Conservation (phyloP, 2,797 vertebrate genomes). For the Rhinoraja longicauda region DNA sequence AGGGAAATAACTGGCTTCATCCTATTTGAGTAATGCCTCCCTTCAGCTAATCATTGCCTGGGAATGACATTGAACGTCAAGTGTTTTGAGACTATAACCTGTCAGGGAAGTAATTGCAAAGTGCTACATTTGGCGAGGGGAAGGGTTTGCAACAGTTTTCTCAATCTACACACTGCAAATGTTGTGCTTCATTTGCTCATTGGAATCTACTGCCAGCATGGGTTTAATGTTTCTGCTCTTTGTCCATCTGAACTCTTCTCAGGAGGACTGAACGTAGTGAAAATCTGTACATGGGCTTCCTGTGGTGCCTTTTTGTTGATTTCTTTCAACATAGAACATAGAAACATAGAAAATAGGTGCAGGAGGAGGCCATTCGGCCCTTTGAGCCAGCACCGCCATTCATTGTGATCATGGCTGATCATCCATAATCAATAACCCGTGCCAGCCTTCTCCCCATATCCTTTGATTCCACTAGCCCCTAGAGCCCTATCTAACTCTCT, state of each 20-base stretch:
- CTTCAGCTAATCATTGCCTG: neutral
- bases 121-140: neutral
- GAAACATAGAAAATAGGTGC: too few relatives aligned
- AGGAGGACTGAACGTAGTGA: neutral
- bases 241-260: neutral
- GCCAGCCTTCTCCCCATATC: too few relatives aligned
- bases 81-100: neutral
- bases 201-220: neutral
- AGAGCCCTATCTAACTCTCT: too few relatives aligned
- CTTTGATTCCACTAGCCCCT: too few relatives aligned
- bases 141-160: neutral
- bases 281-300: neutral
- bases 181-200: neutral
- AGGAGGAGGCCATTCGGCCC: too few relatives aligned
- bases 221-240: neutral
- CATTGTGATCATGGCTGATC: too few relatives aligned
- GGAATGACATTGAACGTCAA: neutral
- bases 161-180: neutral
- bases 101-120: neutral
- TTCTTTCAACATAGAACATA: neutral
- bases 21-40: neutral
- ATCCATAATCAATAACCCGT: too few relatives aligned
- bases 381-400: too few relatives aligned
- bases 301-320: neutral
- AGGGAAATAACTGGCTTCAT: constrained; percentile 21